Base-by-base conservation (phyloP, 2,888 invertebrate genomes). In the Watsonalla cultraria region DNA sequence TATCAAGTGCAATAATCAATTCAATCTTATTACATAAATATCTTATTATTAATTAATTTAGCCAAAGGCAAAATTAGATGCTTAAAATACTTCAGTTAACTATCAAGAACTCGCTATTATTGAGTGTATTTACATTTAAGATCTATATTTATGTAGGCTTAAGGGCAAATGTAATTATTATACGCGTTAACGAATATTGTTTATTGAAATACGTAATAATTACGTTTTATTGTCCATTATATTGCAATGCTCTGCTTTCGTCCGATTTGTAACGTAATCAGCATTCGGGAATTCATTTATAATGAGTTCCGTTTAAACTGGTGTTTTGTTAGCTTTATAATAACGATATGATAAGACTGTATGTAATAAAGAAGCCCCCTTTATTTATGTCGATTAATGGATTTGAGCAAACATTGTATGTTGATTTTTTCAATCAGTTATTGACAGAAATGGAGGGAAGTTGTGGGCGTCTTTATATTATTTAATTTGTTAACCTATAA, bases 331-430 rank as follows among this genome's bases (percentile, higher is more conserved):
- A 82, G 79, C 74, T 77, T 76, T 77, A 75, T 80, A 72, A 70
- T 42, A 74, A 71, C 74, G 72, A 72, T 80, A 78, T 61, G 60
- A 80, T 85, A 86, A 86, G 88, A 88, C 88, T 89, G 86, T 84
- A 82, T 73, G 72, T 82, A 78, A 65, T 72, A 65, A 58, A 66
- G 63, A 62, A 54, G 54, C 52, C 50, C 71, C 70, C 42, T 42
- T 11, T 8, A 9, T 42, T 42, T 42, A 7, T 42, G 42, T 11
- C 42, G 42, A 8, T 11, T 11, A 0, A 1, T 42, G 2, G 8
- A 42, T 42, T 8, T 11, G 7, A 11, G 7, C 42, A 42, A 42
- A 7, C 42, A 5, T 11, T 42, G 5, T 42, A 42, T 11, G 1
- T 24, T 24, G 24, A 24, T 2, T 24, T 24, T 24, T 24, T 24